Percentiles rank a stretch among this genome's conserved stretches.
These are phyloP conservation scores for Heterodera filipjevi DNA, from an alignment of 2,888 invertebrate genomes.

Conservation along the genomic window DNA sequence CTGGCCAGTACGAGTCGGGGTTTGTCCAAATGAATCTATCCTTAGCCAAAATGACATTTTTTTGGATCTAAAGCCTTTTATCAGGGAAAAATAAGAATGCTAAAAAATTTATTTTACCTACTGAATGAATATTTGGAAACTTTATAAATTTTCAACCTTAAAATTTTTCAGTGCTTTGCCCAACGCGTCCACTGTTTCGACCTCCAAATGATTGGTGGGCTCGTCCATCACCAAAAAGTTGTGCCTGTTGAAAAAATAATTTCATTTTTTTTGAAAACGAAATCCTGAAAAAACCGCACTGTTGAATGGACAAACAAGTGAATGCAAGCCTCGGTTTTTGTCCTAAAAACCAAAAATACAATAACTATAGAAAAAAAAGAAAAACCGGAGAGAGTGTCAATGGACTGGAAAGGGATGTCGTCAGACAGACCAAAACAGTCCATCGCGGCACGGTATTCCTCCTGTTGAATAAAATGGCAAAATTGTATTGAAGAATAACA, in stretches of 20 bases:
- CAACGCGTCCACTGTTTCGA: slow-evolving; percentile 96
- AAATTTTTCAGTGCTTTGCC: slow-evolving; percentile 89
- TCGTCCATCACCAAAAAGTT: slow-evolving; percentile 98
- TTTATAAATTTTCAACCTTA: slow-evolving; percentile 75
- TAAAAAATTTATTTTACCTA: neutral
- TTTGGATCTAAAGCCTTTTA: too few species aligned
- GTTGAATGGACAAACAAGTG: slow-evolving; percentile 86
- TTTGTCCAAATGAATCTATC: too few species aligned
- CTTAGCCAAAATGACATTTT: too few species aligned
- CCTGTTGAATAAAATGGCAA: slow-evolving; percentile 73
- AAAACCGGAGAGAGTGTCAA: slow-evolving; percentile 43
- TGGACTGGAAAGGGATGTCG: slow-evolving; percentile 75
- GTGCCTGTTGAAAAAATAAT: slow-evolving; percentile 71
- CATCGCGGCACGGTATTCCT: slow-evolving; percentile 88
- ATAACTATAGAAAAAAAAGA: slow-evolving; percentile 66
- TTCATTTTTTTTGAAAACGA: slow-evolving; percentile 6
- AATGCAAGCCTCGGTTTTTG: slow-evolving; percentile 98
- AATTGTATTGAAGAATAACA: too few species aligned
- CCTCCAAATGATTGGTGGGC: slow-evolving; percentile 96
- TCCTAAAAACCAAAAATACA: slow-evolving; percentile 70
- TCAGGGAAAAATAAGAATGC: too few species aligned
- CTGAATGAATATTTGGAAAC: neutral
- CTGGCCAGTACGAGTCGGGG: too few species aligned
- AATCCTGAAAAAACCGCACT: slow-evolving; percentile 67
- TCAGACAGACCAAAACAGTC: slow-evolving; percentile 96